Conservation (phyloP, 2,888 invertebrate species). For the Pharmacophagus antenor region DNA sequence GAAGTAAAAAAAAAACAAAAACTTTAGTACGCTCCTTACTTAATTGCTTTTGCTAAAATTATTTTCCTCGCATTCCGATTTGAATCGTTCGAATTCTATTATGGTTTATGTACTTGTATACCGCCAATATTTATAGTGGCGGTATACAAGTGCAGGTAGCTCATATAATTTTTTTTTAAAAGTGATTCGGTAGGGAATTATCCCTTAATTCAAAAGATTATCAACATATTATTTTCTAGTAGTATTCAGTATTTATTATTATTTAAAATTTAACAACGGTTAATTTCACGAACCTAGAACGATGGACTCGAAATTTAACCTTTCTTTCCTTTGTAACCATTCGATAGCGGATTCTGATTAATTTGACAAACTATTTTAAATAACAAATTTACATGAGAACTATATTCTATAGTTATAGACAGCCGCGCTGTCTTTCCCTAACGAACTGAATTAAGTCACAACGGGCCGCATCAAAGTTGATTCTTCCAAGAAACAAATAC, state of each 20-base stretch:
- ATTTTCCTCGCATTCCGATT: not conserved
- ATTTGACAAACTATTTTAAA: too few species aligned
- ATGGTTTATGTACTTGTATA: not conserved
- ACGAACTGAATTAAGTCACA: slow-evolving; percentile 20
- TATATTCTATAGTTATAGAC: not conserved
- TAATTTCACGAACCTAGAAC: too few species aligned
- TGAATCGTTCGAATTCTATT: not conserved
- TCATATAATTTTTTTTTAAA: too few species aligned
- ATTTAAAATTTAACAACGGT: too few species aligned
- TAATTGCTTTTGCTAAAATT: not conserved
- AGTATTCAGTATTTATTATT: too few species aligned
- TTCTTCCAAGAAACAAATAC: slow-evolving; percentile 36
- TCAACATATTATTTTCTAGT: too few species aligned
- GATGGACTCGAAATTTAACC: too few species aligned
- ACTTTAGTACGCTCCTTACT: not conserved
- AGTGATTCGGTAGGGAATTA: too few species aligned
- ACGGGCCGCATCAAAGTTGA: slow-evolving; percentile 32
- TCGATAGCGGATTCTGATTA: too few species aligned
- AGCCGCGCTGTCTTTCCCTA: not conserved
- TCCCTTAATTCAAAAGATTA: too few species aligned
- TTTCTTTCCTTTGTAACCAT: too few species aligned
- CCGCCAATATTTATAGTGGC: not conserved
- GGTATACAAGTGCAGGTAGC: too few species aligned
- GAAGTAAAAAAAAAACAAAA: slow-evolving; percentile 5
- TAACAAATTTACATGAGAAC: not conserved